phyloP scores from a whole-genome alignment of 2,888 invertebrate species.

The Lycaena phlaeas region DNA sequence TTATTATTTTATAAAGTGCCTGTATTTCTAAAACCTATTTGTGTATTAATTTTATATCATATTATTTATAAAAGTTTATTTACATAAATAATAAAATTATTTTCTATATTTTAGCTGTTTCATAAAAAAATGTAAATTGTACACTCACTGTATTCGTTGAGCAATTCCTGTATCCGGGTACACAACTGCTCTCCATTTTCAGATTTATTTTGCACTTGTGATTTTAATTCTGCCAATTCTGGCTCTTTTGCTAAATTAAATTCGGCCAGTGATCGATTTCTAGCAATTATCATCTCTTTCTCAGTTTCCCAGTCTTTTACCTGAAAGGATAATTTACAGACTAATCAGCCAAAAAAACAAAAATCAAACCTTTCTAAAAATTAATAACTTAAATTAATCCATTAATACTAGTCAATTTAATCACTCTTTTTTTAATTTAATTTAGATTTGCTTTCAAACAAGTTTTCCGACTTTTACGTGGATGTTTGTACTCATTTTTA shows the following conservation, averaged over 20 bases:
- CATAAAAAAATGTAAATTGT: conserved; percentile 5
- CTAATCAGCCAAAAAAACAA: too few species aligned
- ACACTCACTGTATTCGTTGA: conserved; percentile 82
- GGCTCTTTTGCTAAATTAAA: conserved; percentile 92
- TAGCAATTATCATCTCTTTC: conserved; percentile 89
- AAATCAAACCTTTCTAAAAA: too few species aligned
- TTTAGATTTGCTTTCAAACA: not conserved
- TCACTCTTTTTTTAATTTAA: not conserved
- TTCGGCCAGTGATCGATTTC: conserved; percentile 94
- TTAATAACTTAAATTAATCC: not conserved
- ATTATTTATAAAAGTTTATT: too few species aligned
- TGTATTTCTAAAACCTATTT: too few species aligned
- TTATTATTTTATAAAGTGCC: too few species aligned
- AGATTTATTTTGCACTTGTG: conserved; percentile 78
- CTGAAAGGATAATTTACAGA: conserved; percentile 50
- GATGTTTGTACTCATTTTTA: not conserved
- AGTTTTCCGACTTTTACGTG: not conserved
- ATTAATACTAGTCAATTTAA: not conserved
- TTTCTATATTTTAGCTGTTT: too few species aligned
- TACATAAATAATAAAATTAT: too few species aligned
- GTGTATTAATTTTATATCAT: too few species aligned
- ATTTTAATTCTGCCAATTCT: conserved; percentile 81
- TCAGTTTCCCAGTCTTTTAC: conserved; percentile 86
- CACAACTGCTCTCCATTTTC: conserved; percentile 79
- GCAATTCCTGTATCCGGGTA: conserved; percentile 80